Percentiles rank a stretch among this genome's conserved stretches.
phyloP scores from a whole-genome alignment of 2,113 vertebrate genomes.

The Lepisosteus oculatus region DNA sequence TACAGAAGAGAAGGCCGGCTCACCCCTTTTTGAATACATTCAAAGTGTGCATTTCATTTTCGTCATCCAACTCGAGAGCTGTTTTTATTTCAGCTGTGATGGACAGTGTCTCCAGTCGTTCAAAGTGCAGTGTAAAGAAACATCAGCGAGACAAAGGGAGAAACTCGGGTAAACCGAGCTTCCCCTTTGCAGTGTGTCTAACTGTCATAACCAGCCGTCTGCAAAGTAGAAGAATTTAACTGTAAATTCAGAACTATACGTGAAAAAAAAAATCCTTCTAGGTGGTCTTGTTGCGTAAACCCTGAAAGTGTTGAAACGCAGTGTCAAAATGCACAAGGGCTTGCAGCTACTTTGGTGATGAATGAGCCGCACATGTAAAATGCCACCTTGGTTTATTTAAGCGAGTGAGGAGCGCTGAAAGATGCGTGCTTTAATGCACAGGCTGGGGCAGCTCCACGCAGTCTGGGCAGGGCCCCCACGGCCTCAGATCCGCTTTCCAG shows the following conservation, averaged over 20 bases:
- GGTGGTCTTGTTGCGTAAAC: slow-evolving; percentile 65
- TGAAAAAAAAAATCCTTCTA: slow-evolving; percentile 36
- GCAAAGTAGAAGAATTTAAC: too few relatives aligned
- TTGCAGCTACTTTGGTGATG: slow-evolving; percentile 44
- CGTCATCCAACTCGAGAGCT: slow-evolving; percentile 20
- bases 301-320: slow-evolving; percentile 49
- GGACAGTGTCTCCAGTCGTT: slow-evolving; percentile 21
- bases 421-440: slow-evolving; percentile 49
- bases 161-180: too few relatives aligned
- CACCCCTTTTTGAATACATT: slow-evolving; percentile 12
- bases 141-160: not conserved
- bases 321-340: slow-evolving; percentile 46
- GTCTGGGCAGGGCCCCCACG: slow-evolving; percentile 3
- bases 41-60: slow-evolving; percentile 12
- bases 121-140: slow-evolving; percentile 13
- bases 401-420: slow-evolving; percentile 53
- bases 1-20: slow-evolving; percentile 9
- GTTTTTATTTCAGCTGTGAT: slow-evolving; percentile 12
- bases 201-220: too few relatives aligned
- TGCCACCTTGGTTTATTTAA: slow-evolving; percentile 51
- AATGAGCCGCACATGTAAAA: slow-evolving; percentile 52
- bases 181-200: too few relatives aligned
- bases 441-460: slow-evolving; percentile 38
- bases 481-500: too few relatives aligned
- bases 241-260: slow-evolving; percentile 38